These are phyloP conservation scores for Malthinus seriepunctatus DNA, from an alignment of 2,888 invertebrate species.

Conservation along the genomic window DNA sequence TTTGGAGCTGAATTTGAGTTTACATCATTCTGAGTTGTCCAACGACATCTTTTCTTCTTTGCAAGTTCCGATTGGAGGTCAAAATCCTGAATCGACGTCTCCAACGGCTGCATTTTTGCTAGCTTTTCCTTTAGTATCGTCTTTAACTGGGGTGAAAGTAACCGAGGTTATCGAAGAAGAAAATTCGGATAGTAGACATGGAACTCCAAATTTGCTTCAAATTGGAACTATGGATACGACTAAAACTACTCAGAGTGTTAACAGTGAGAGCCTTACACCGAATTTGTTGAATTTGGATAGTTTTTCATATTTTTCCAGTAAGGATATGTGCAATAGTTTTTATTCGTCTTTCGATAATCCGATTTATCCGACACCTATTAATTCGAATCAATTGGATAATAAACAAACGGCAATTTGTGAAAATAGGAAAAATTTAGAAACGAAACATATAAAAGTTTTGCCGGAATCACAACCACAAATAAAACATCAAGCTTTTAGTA, in stretches of 20 bases:
- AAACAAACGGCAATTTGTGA: background rate
- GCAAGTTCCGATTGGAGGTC: conserved; percentile 59
- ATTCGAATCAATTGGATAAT: background rate
- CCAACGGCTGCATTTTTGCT: conserved; percentile 78
- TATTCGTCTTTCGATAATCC: conserved; percentile 37
- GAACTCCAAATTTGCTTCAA: conserved; percentile 55
- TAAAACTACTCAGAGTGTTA: conserved; percentile 43
- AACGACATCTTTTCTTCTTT: conserved; percentile 65
- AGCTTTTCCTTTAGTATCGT: conserved; percentile 74
- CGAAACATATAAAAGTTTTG: background rate
- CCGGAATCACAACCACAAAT: background rate
- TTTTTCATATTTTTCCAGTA: conserved; percentile 49
- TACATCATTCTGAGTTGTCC: conserved; percentile 59
- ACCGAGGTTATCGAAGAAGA: conserved; percentile 61
- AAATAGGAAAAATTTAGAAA: background rate
- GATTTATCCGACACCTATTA: conserved; percentile 2
- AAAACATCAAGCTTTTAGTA: background rate
- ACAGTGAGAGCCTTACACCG: conserved; percentile 44
- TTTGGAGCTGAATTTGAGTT: conserved; percentile 38
- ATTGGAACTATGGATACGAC: conserved; percentile 54
- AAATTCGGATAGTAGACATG: conserved; percentile 54
- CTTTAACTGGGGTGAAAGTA: conserved; percentile 59
- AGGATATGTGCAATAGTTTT: conserved; percentile 43
- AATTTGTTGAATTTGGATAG: conserved; percentile 51
- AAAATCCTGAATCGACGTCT: conserved; percentile 66